Conservation (phyloP, 2,113 vertebrate genomes). For the Trogon surrucura region DNA sequence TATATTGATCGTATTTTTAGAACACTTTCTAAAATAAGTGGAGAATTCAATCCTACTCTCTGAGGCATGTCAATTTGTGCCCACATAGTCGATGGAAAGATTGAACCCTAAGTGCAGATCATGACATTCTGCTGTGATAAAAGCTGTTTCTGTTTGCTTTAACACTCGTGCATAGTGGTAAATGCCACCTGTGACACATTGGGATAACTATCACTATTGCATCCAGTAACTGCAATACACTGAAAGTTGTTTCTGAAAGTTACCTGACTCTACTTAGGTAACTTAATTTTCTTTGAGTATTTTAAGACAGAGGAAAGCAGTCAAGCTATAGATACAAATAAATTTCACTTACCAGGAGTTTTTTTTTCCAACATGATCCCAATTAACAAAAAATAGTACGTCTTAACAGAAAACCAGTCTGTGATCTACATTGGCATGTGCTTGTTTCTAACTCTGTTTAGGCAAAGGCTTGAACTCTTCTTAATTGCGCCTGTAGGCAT, state of each 20-base stretch:
- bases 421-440: background rate
- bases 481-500: background rate
- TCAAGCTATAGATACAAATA: background rate
- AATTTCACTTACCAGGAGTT: background rate
- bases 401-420: background rate
- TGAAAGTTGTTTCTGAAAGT: slow-evolving; percentile 45
- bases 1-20: slow-evolving; percentile 71
- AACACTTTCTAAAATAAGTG: slow-evolving; percentile 67
- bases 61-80: slow-evolving; percentile 68
- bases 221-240: background rate
- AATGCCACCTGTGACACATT: slow-evolving; percentile 56
- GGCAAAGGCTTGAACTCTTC: background rate
- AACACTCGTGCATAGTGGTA: slow-evolving; percentile 59
- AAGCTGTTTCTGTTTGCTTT: slow-evolving; percentile 75
- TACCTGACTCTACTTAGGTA: background rate
- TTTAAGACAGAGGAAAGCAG: background rate
- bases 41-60: slow-evolving; percentile 62
- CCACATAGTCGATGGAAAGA: slow-evolving; percentile 64
- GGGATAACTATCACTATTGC: slow-evolving; percentile 24
- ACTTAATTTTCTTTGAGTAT: slow-evolving; percentile 1
- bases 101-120: slow-evolving; percentile 72
- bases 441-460: background rate
- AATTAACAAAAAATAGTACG: background rate
- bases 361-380: background rate
- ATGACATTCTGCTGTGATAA: slow-evolving; percentile 75